phyloP scores from a whole-genome alignment of 30 jellyfish, hydroid and myxozoan genomes.

The Aurelia coerulea region DNA sequence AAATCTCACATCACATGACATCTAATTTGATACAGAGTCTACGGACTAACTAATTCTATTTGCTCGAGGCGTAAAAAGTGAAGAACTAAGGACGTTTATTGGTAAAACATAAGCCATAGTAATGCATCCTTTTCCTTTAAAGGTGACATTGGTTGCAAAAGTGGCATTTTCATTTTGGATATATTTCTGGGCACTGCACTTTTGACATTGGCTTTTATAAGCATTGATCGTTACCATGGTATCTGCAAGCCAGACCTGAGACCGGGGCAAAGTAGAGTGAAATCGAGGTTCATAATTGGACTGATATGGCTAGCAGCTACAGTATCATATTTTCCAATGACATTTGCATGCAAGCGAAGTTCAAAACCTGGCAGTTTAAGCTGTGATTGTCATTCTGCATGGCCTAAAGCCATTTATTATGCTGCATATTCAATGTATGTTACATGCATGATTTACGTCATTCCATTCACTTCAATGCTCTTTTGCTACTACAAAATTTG shows the following conservation, averaged over 20 bases:
- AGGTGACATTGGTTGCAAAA: conserved; percentile 74
- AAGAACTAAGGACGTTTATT: neutral
- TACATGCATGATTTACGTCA: conserved; percentile 20
- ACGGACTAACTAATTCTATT: too few relatives aligned
- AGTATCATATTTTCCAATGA: conserved; percentile 57
- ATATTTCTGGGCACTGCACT: conserved; percentile 50
- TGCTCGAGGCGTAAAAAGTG: neutral
- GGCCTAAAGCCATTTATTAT: conserved; percentile 54
- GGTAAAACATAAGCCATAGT: neutral
- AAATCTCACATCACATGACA: too few relatives aligned
- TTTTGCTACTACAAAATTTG: conserved; percentile 48
- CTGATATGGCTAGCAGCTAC: conserved; percentile 60
- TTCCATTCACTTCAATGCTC: conserved; percentile 66
- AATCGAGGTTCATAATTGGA: conserved; percentile 23
- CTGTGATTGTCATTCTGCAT: conserved; percentile 71
- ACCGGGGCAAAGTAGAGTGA: conserved; percentile 1
- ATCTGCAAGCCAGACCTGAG: conserved; percentile 30
- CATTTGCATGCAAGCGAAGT: conserved; percentile 29
- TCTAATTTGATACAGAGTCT: too few relatives aligned
- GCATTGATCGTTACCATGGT: conserved; percentile 69
- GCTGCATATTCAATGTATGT: conserved; percentile 26
- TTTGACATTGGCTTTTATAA: conserved; percentile 49
- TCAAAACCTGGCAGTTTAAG: conserved; percentile 31
- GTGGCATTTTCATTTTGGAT: conserved; percentile 40
- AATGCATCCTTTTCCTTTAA: neutral